Evolutionary conservation across 1,140 invertebrate genomes (phyloP).

Genomic region (Drosophila sturtevanti): DNA sequence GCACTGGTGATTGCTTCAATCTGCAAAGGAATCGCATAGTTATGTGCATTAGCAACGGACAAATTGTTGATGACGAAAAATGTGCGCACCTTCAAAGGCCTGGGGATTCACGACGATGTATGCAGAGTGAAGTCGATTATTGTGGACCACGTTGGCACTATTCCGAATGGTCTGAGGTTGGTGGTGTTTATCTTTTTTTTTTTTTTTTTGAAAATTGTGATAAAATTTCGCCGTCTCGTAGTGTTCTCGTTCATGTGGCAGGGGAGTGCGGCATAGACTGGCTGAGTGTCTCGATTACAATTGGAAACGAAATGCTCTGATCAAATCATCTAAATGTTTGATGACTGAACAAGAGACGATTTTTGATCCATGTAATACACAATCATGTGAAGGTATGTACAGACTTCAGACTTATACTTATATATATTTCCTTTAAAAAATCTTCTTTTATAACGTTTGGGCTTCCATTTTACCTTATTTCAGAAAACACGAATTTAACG

Average conservation of each 20-base stretch:
- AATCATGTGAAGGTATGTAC: conserved; percentile 83
- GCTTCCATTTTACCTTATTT: not conserved
- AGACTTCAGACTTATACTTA: no score
- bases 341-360: conserved; percentile 84
- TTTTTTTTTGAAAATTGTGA: no score
- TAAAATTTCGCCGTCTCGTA: conserved; percentile 21
- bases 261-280: conserved; percentile 85
- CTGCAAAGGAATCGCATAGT: conserved; percentile 82
- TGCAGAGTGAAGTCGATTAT: conserved; percentile 73
- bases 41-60: conserved; percentile 83
- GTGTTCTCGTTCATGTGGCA: conserved; percentile 85
- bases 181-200: conserved; percentile 19
- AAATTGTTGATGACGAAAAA: conserved; percentile 59
- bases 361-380: conserved; percentile 85
- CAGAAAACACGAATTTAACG: not conserved
- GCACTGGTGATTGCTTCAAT: conserved; percentile 79
- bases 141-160: conserved; percentile 85
- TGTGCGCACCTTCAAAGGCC: conserved; percentile 36
- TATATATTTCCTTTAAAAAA: no score
- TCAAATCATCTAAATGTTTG: conserved; percentile 82
- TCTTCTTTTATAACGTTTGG: no score
- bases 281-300: conserved; percentile 85
- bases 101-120: conserved; percentile 62
- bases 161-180: conserved; percentile 85
- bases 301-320: conserved; percentile 67